phyloP scores from a whole-genome alignment of 2,888 invertebrate species.

The Crocallis elinguaria region DNA sequence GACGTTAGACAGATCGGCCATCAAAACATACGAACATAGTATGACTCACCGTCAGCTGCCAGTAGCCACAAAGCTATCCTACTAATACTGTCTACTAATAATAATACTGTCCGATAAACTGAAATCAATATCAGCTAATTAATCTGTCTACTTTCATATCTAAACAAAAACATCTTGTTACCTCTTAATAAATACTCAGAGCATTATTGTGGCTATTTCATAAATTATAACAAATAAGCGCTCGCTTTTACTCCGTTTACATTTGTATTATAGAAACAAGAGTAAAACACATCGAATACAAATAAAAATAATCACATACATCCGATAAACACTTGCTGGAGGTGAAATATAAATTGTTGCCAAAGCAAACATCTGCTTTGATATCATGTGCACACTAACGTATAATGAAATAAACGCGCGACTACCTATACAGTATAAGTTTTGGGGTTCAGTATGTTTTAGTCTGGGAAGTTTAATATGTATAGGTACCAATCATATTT shows the following conservation, averaged over 20 bases:
- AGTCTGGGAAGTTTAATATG: neutral
- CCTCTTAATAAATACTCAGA: neutral
- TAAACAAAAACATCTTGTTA: neutral
- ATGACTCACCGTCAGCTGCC: too few species aligned
- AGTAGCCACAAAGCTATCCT: too few species aligned
- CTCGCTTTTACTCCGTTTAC: conserved; percentile 8
- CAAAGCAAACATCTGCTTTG: conserved; percentile 54
- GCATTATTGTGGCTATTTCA: neutral
- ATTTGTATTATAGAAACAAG: conserved; percentile 21
- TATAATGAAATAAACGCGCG: conserved; percentile 39
- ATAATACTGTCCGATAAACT: too few species aligned
- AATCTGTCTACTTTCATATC: too few species aligned
- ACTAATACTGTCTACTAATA: too few species aligned
- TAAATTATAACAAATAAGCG: neutral
- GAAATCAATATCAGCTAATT: too few species aligned
- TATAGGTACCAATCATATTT: too few species aligned
- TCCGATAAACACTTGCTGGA: conserved; percentile 46
- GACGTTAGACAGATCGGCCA: too few species aligned
- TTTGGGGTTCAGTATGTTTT: conserved; percentile 13
- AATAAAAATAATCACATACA: conserved; percentile 42
- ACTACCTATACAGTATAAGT: conserved; percentile 14
- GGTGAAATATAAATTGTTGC: conserved; percentile 42
- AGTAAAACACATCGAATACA: conserved; percentile 30
- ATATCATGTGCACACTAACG: conserved; percentile 45
- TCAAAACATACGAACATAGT: too few species aligned